Evolutionary conservation across 1,140 invertebrate species (phyloP).

Genomic region (Habropoda laboriosa): DNA sequence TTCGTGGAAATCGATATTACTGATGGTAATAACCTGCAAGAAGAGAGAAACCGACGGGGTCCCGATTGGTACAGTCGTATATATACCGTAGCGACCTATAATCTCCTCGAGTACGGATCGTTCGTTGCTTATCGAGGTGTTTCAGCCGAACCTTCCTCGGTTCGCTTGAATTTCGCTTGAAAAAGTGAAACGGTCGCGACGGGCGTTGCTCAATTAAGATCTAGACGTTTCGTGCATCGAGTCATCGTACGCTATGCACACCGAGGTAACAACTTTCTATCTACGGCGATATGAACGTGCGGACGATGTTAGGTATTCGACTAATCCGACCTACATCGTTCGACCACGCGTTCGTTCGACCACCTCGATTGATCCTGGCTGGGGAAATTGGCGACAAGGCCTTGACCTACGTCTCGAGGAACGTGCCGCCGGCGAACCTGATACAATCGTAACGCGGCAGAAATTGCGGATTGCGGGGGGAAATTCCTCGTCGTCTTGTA

Average conservation of each 20-base stretch:
- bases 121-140: not conserved
- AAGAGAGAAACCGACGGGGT: too few relatives aligned
- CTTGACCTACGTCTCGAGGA: not conserved
- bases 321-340: not conserved
- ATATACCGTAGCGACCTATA: not conserved
- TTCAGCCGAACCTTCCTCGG: not conserved
- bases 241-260: not conserved
- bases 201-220: not conserved
- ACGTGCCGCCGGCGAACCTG: not conserved
- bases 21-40: not conserved
- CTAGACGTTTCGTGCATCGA: too few relatives aligned
- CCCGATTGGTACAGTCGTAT: not conserved
- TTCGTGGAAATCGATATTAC: not conserved
- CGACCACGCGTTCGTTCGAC: not conserved
- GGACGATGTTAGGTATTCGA: not conserved
- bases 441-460: too few relatives aligned
- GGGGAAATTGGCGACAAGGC: not conserved
- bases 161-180: not conserved
- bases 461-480: not conserved
- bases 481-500: not conserved
- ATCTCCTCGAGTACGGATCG: not conserved
- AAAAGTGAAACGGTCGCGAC: not conserved
- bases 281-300: not conserved
- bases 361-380: not conserved
- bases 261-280: slow-evolving; percentile 11